A percentile compares a stretch with the other conserved stretches of the same genome.
Conservation (phyloP, 2,888 invertebrate species). For the Cheilosia urbana region DNA sequence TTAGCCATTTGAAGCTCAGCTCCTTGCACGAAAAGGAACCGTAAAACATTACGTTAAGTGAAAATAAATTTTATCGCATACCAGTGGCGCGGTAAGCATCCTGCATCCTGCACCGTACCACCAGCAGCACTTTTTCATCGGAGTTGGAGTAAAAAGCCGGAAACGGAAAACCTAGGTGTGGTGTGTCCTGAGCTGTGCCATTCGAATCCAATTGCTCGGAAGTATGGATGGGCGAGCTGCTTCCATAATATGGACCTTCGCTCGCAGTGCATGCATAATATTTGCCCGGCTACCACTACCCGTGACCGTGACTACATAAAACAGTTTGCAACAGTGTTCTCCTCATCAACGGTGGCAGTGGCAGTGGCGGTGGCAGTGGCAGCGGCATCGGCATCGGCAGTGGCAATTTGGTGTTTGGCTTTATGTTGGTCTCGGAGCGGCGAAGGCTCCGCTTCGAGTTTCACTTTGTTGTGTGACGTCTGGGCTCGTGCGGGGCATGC, state of each 20-base stretch:
- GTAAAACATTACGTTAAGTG: conserved; percentile 75
- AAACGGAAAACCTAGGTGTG: conserved; percentile 53
- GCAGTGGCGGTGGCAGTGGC: conserved; percentile 25
- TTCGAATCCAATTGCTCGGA: conserved; percentile 72
- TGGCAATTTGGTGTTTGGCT: conserved; percentile 65
- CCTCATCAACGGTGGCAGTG: not conserved
- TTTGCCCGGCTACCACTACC: conserved; percentile 21
- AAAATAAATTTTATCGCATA: conserved; percentile 73
- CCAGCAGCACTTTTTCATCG: conserved; percentile 58
- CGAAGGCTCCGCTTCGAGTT: conserved; percentile 13
- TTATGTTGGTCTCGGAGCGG: conserved; percentile 42
- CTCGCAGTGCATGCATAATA: conserved; percentile 56
- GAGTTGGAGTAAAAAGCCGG: conserved; percentile 65
- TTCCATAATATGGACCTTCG: conserved; percentile 20
- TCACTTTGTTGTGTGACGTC: conserved; percentile 38
- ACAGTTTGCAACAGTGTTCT: conserved; percentile 49
- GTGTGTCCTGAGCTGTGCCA: conserved; percentile 21
- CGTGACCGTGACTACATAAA: conserved; percentile 45
- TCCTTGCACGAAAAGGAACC: conserved; percentile 63
- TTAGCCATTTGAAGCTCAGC: not conserved
- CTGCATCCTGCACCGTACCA: conserved; percentile 50
- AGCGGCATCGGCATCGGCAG: conserved; percentile 2
- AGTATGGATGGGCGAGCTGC: conserved; percentile 12
- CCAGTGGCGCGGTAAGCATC: conserved; percentile 60
- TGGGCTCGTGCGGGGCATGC: conserved; percentile 14